phyloP scores from a whole-genome alignment of 2,888 invertebrate species.

The Diplolepis rosae region DNA sequence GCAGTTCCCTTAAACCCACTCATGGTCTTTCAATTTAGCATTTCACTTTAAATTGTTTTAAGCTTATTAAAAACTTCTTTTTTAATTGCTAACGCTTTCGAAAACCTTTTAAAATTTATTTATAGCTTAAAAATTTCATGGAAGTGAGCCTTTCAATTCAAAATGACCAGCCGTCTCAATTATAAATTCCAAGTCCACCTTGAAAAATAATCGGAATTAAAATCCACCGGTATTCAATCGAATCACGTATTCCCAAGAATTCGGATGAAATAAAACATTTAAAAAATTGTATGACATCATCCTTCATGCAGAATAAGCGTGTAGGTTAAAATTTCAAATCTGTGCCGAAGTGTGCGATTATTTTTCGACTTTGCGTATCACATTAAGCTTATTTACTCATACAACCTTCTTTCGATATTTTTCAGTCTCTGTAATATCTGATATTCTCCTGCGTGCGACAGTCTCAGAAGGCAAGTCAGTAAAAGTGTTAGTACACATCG shows the following conservation, averaged over 20 bases:
- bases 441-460: background rate
- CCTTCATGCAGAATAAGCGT: background rate
- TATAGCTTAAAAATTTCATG: too few relatives aligned
- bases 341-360: background rate
- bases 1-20: too few relatives aligned
- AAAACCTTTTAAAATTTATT: too few relatives aligned
- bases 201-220: background rate
- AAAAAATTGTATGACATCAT: background rate
- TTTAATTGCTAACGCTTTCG: too few relatives aligned
- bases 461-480: background rate
- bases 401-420: too few relatives aligned
- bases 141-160: too few relatives aligned
- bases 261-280: background rate
- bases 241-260: background rate
- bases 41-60: too few relatives aligned
- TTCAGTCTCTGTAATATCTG: too few relatives aligned
- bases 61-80: too few relatives aligned
- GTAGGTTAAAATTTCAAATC: background rate
- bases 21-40: too few relatives aligned
- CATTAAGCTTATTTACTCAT: slow-evolving; percentile 6
- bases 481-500: background rate
- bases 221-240: background rate
- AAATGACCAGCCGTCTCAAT: too few relatives aligned
- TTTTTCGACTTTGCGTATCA: background rate
- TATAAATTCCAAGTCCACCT: too few relatives aligned